A percentile compares a stretch with the other conserved stretches of the same genome.
Conservation (phyloP, 1,140 invertebrate species). For the Pseudomyrmex concolor region DNA sequence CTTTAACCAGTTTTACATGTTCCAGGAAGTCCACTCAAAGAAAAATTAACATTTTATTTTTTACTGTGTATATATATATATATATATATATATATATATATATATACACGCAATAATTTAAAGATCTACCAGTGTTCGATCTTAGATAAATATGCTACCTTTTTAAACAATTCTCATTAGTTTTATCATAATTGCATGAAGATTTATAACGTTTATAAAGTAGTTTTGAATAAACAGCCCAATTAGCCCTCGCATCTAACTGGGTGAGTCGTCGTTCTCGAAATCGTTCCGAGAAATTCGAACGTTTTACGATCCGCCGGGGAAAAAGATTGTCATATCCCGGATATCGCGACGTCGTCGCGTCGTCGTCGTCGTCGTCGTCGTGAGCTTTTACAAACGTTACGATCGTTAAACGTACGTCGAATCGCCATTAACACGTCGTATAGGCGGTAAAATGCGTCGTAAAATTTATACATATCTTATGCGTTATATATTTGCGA, state of each 20-base stretch:
- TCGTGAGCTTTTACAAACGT: conserved; percentile 21
- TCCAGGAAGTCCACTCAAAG: no score
- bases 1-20: no score
- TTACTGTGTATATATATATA: no score
- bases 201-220: no score
- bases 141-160: no score
- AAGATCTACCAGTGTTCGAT: no score
- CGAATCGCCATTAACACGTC: conserved; percentile 47
- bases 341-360: not conserved
- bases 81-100: no score
- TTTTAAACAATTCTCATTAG: no score
- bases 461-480: conserved; percentile 31
- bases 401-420: conserved; percentile 39
- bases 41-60: no score
- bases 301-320: conserved; percentile 34
- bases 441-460: conserved; percentile 28
- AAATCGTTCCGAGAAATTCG: conserved; percentile 14
- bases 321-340: not conserved
- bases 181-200: no score
- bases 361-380: not conserved
- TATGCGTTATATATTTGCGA: conserved; percentile 21
- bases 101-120: no score
- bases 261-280: conserved; percentile 7
- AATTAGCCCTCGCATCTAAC: not conserved
- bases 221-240: no score